Conservation (phyloP, 1,140 invertebrate species). For the Nasonia giraulti region DNA sequence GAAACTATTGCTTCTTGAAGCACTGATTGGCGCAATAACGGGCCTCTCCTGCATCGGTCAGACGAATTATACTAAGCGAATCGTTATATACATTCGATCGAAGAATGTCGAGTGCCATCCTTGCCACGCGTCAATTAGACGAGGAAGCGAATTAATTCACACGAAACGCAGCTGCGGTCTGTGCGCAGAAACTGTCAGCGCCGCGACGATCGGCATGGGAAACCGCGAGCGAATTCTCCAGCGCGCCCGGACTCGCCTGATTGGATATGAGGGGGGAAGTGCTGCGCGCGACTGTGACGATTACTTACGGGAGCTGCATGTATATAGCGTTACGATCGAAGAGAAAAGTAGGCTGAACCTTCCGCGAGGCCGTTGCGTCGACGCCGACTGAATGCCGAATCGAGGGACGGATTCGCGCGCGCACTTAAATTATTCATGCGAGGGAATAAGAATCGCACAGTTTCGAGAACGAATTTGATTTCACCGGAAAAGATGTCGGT, state of each 20-base stretch:
- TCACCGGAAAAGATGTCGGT: too few relatives aligned
- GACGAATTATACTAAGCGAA: too few relatives aligned
- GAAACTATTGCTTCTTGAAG: too few relatives aligned
- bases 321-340: neutral
- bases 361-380: neutral
- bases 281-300: neutral
- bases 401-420: neutral
- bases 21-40: too few relatives aligned
- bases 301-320: neutral
- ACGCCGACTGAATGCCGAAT: neutral
- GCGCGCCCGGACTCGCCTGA: neutral
- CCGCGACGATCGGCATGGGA: neutral
- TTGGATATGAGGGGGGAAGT: neutral
- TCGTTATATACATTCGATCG: neutral
- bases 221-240: slow-evolving; percentile 23
- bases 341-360: slow-evolving; percentile 12
- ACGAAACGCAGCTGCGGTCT: slow-evolving; percentile 49
- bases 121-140: slow-evolving; percentile 52
- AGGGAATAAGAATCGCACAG: too few relatives aligned
- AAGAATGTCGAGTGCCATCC: neutral
- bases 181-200: neutral
- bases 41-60: too few relatives aligned
- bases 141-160: slow-evolving; percentile 57
- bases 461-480: too few relatives aligned
- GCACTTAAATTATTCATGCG: slow-evolving; percentile 20